Conservation (phyloP, 2,113 vertebrate species). For the Hucho hucho region DNA sequence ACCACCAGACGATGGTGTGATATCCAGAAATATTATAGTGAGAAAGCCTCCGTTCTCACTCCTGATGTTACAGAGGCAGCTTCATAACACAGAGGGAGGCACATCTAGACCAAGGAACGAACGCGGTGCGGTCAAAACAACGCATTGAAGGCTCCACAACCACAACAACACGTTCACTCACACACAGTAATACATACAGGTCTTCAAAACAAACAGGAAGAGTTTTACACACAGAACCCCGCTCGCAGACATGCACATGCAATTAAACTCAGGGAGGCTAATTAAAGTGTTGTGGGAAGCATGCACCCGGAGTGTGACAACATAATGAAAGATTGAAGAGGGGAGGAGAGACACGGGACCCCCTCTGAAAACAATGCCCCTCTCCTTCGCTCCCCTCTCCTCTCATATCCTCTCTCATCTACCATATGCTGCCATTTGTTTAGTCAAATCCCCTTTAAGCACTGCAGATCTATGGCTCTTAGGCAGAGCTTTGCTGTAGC, state of each 20-base stretch:
- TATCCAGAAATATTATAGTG: background rate
- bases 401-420: slow-evolving; percentile 65
- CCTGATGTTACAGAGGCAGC: background rate
- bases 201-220: background rate
- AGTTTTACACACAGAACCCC: slow-evolving; percentile 37
- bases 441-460: slow-evolving; percentile 75
- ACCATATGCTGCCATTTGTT: slow-evolving; percentile 84
- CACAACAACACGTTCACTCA: background rate
- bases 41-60: background rate
- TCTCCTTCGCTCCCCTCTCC: slow-evolving; percentile 55
- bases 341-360: slow-evolving; percentile 62
- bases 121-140: background rate
- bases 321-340: slow-evolving; percentile 78
- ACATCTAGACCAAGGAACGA: background rate
- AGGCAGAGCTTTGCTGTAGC: slow-evolving; percentile 39
- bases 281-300: slow-evolving; percentile 74
- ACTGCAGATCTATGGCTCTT: slow-evolving; percentile 54
- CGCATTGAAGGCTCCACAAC: slow-evolving; percentile 20
- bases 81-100: background rate
- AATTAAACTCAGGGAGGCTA: slow-evolving; percentile 72
- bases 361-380: slow-evolving; percentile 35
- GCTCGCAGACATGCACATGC: slow-evolving; percentile 60
- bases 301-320: slow-evolving; percentile 74
- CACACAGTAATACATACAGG: background rate
- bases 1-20: slow-evolving; percentile 29